These are phyloP conservation scores for Scaptodrosophila lebanonensis DNA, from an alignment of 1,140 invertebrate species.

Conservation along the genomic window DNA sequence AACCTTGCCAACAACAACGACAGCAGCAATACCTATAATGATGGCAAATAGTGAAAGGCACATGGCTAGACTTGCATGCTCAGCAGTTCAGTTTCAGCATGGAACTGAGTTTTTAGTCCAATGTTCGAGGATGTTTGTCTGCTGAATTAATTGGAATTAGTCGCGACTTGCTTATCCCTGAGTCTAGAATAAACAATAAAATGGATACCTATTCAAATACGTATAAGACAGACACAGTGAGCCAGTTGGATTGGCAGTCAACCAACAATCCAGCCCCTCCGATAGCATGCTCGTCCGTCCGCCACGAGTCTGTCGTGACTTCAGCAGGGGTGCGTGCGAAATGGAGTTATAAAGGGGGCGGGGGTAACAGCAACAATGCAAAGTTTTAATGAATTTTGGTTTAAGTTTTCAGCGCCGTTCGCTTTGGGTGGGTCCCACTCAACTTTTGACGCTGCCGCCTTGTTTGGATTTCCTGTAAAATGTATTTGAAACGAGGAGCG, in stretches of 20 bases:
- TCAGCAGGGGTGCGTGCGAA: neutral
- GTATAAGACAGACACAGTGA: conserved; percentile 21
- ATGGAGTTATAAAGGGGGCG: conserved; percentile 1
- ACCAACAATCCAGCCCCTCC: conserved; percentile 21
- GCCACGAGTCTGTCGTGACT: conserved; percentile 18
- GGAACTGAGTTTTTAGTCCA: conserved; percentile 30
- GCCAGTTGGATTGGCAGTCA: neutral
- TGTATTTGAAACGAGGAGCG: conserved; percentile 73
- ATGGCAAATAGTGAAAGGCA: conserved; percentile 43
- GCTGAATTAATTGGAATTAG: conserved; percentile 75
- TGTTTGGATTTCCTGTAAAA: conserved; percentile 68
- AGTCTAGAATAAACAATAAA: conserved; percentile 76
- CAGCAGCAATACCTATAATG: conserved; percentile 28
- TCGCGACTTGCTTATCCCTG: conserved; percentile 74
- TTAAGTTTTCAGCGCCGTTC: conserved; percentile 65
- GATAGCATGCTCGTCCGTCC: conserved; percentile 35
- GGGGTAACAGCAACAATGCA: conserved; percentile 54
- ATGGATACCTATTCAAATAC: conserved; percentile 75
- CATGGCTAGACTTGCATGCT: conserved; percentile 43
- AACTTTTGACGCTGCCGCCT: conserved; percentile 41
- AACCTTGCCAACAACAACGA: conserved; percentile 62
- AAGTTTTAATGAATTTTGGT: conserved; percentile 76
- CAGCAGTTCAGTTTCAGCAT: conserved; percentile 45
- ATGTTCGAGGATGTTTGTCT: conserved; percentile 70
- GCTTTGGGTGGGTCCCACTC: neutral